phyloP scores from a whole-genome alignment of 2,888 invertebrate species.

The Agrilus biguttatus region DNA sequence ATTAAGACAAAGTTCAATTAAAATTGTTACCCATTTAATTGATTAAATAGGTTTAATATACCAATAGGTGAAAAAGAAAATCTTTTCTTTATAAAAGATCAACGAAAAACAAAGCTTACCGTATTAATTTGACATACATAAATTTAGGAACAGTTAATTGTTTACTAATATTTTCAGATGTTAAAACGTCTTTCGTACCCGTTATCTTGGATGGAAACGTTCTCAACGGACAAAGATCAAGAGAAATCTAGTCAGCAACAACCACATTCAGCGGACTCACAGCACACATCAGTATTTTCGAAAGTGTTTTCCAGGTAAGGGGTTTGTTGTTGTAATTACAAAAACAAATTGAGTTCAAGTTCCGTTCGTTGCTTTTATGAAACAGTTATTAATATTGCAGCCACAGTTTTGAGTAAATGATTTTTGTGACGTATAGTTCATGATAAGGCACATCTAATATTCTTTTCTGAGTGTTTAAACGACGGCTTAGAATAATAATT shows the following conservation, averaged over 20 bases:
- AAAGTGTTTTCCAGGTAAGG: constrained; percentile 80
- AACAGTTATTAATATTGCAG: constrained; percentile 4
- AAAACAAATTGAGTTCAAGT: constrained; percentile 1
- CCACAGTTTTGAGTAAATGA: too few relatives aligned
- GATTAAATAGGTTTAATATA: too few relatives aligned
- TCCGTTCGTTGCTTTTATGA: constrained; percentile 1
- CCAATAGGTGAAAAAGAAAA: too few relatives aligned
- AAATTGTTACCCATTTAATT: too few relatives aligned
- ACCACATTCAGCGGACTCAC: constrained; percentile 35
- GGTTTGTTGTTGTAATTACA: background rate
- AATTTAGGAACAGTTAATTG: background rate
- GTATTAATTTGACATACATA: too few relatives aligned
- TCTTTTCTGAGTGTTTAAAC: constrained; percentile 9
- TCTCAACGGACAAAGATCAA: constrained; percentile 59
- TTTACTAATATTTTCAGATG: constrained; percentile 47
- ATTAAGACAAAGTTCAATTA: too few relatives aligned
- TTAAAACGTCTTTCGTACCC: constrained; percentile 84
- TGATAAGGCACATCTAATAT: background rate
- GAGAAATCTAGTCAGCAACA: constrained; percentile 31
- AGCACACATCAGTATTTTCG: constrained; percentile 64
- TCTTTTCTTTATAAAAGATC: too few relatives aligned
- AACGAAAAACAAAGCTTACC: too few relatives aligned
- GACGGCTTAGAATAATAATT: constrained; percentile 5
- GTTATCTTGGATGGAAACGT: constrained; percentile 80
- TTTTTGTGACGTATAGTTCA: background rate